Base-by-base conservation (phyloP, 2,888 invertebrate genomes). In the Molorchus minor region DNA sequence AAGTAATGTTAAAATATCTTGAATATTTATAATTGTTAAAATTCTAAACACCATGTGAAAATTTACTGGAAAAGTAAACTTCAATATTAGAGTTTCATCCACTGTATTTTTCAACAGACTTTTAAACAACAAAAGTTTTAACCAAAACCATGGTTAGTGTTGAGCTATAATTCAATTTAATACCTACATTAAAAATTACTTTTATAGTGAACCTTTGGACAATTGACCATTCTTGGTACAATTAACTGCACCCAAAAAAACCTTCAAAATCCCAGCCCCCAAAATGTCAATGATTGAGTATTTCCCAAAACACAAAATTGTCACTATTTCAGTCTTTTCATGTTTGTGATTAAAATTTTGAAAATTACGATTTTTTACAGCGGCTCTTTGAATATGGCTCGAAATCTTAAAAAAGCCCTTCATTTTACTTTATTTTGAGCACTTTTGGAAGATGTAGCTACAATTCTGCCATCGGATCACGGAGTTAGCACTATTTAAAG, bases 401-500 rank as follows among this genome's bases (percentile, higher is more conserved):
- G 29, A 29, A 13, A 49, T 38, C 38, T 49, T 38, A 49, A 47
- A 25, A n/a, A 47, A 16, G 33, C 36, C 35, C 38, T 47, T 49
- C 25, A 13, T 49, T 25, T 38, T 21, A 49, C 49, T n/a, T 38
- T 49, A 38, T n/a, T 10, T 49, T 49, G 49, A 49, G 49, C 49
- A 49, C 49, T 49, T 38, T 49, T 25, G 25, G 38, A 21, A 47
- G 36, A 10, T 10, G n/a, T 33, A 33, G 49, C 49, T 25, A 38
- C 38, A 15, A 47, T 49, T 82, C 69, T 84, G 92, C 84, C 92
- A 91, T 84, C 89, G 91, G 77, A 91, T 91, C 82, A 90, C 90
- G 79, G 89, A 89, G 80, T 90, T 89, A 77, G 89, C 87, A 80
- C 87, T 88, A 74, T 89, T 92, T 79, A 93, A 86, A 69, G 93